Conservation (phyloP, 2,113 vertebrate genomes). For the Rhinichthys klamathensis region DNA sequence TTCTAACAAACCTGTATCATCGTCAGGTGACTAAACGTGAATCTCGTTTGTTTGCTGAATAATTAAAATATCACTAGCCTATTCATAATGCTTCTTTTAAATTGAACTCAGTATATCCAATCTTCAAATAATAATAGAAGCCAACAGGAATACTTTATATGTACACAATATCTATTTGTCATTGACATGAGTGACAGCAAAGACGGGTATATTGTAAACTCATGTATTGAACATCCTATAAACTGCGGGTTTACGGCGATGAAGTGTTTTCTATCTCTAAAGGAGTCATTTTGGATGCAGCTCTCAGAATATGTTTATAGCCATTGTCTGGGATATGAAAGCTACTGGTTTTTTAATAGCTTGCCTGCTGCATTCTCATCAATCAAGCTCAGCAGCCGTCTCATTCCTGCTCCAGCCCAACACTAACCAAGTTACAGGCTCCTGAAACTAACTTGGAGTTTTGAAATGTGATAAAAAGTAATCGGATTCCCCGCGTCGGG, state of each 20-base stretch:
- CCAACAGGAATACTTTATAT: conserved; percentile 22
- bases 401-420: conserved; percentile 82
- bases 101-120: background rate
- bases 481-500: conserved; percentile 89
- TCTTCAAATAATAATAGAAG: conserved; percentile 29
- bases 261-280: conserved; percentile 62
- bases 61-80: conserved; percentile 37
- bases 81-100: conserved; percentile 36
- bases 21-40: conserved; percentile 32
- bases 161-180: conserved; percentile 20
- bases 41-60: conserved; percentile 41
- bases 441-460: conserved; percentile 93
- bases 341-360: conserved; percentile 76
- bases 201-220: background rate
- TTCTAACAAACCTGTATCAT: conserved; percentile 29
- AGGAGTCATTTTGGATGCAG: conserved; percentile 50
- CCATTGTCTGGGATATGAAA: conserved; percentile 82
- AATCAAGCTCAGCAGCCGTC: conserved; percentile 87
- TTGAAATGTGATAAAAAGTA: conserved; percentile 95
- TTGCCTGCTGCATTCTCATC: conserved; percentile 83
- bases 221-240: conserved; percentile 30
- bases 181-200: conserved; percentile 9
- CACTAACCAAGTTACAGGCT: conserved; percentile 89
- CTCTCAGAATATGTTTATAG: conserved; percentile 80
- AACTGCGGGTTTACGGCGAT: conserved; percentile 10